Evolutionary conservation across 2,888 invertebrate genomes (phyloP).

Genomic region (Lagria hirta): DNA sequence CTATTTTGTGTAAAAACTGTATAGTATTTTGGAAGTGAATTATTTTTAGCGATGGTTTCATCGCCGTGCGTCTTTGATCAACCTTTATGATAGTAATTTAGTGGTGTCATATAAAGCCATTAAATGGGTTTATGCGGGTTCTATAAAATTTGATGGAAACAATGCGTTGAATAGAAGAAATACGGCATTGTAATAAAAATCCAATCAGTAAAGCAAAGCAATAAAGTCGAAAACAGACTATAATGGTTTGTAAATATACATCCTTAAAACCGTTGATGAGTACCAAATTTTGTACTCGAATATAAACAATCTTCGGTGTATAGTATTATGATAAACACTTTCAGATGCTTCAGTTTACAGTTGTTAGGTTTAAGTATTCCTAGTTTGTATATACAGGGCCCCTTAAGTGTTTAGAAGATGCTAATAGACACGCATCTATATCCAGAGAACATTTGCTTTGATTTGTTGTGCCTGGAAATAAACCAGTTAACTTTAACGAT

Average conservation of each 20-base stretch:
- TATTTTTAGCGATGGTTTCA: no score
- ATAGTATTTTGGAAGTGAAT: no score
- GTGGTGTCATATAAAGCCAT: constrained; percentile 31
- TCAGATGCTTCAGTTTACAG: constrained; percentile 50
- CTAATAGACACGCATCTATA: constrained; percentile 51
- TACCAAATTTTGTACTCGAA: constrained; percentile 49
- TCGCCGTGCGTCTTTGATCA: no score
- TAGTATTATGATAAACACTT: constrained; percentile 48
- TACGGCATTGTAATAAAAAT: constrained; percentile 19
- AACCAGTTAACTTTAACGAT: constrained; percentile 31
- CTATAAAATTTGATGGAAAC: constrained; percentile 19
- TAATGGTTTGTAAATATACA: constrained; percentile 49
- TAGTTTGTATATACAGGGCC: constrained; percentile 49
- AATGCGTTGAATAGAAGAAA: constrained; percentile 10
- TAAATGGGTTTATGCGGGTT: constrained; percentile 28
- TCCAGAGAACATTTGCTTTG: constrained; percentile 45
- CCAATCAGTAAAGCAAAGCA: constrained; percentile 30
- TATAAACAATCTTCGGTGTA: constrained; percentile 48
- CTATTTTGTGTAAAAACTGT: no score
- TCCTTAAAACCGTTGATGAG: constrained; percentile 49
- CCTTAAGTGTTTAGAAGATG: constrained; percentile 50
- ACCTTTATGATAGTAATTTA: no score
- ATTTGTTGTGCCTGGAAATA: constrained; percentile 34
- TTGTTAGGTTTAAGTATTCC: constrained; percentile 50
- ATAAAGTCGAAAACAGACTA: constrained; percentile 46